These are phyloP conservation scores for Drosophila varians DNA, from an alignment of 1,140 invertebrate genomes.

Conservation along the genomic window DNA sequence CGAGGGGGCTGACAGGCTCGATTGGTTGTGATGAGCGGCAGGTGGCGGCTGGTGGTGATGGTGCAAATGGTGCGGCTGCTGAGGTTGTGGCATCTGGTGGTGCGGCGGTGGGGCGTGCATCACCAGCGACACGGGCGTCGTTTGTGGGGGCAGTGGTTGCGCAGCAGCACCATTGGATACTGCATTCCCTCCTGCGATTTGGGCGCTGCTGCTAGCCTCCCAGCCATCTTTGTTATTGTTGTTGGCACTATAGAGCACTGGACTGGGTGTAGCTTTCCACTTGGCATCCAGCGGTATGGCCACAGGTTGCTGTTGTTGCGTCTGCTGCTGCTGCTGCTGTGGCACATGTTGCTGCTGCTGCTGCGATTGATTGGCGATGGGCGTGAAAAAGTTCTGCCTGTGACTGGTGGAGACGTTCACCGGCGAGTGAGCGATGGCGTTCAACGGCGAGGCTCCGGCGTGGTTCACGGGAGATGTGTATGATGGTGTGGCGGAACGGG, in stretches of 20 bases:
- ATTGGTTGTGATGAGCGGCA: constrained; percentile 57
- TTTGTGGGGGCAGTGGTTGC: constrained; percentile 67
- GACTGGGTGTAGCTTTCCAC: constrained; percentile 82
- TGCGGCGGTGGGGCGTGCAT: constrained; percentile 84
- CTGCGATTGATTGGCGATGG: constrained; percentile 86
- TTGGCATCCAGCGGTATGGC: constrained; percentile 64
- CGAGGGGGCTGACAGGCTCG: constrained; percentile 55
- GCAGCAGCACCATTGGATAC: constrained; percentile 5
- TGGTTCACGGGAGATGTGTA: constrained; percentile 91
- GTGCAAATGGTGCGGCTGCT: constrained; percentile 33
- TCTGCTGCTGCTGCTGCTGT: constrained; percentile 66
- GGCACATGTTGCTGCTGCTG: constrained; percentile 84
- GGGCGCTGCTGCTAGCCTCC: constrained; percentile 52
- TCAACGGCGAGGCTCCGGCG: constrained; percentile 86
- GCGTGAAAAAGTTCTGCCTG: constrained; percentile 92
- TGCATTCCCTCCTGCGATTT: constrained; percentile 79
- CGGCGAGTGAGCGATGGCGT: constrained; percentile 88
- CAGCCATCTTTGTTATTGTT: constrained; percentile 63
- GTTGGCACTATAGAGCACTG: constrained; percentile 73
- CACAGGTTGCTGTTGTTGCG: constrained; percentile 40
- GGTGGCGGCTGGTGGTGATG: constrained; percentile 57
- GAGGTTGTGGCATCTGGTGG: constrained; percentile 84
- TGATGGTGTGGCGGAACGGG: constrained; percentile 93
- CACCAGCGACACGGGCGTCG: constrained; percentile 81
- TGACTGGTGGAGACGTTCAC: constrained; percentile 86